phyloP scores from a whole-genome alignment of 2,888 invertebrate genomes.

The Mellilla xanthometata region DNA sequence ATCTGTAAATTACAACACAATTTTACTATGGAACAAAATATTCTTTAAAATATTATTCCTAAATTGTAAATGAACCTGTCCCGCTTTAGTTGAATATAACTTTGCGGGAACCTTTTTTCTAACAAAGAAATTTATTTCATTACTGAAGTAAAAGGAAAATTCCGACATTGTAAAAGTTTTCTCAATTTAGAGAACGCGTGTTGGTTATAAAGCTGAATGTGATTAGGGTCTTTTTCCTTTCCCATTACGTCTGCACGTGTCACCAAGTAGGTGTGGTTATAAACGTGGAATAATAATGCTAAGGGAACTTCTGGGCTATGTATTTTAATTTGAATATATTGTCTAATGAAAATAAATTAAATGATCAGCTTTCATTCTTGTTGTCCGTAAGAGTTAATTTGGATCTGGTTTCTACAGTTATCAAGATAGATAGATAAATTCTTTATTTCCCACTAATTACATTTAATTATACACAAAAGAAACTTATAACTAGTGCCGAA shows the following conservation, averaged over 20 bases:
- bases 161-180: constrained; percentile 11
- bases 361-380: too few species aligned
- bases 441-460: too few species aligned
- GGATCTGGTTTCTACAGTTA: too few species aligned
- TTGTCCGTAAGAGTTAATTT: too few species aligned
- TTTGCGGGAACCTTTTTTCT: constrained; percentile 11
- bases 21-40: constrained; percentile 3
- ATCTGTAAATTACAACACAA: neutral
- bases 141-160: constrained; percentile 5
- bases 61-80: constrained; percentile 15
- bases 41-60: neutral
- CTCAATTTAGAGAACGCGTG: neutral
- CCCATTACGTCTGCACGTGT: neutral
- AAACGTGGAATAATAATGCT: too few species aligned
- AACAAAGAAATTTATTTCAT: constrained; percentile 16
- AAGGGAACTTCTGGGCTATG: too few species aligned
- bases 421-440: too few species aligned
- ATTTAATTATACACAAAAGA: too few species aligned
- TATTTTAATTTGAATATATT: too few species aligned
- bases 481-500: too few species aligned
- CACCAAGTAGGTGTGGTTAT: neutral
- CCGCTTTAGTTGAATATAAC: constrained; percentile 4
- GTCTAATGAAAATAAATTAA: too few species aligned
- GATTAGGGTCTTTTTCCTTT: constrained; percentile 3
- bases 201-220: constrained; percentile 6